Evolutionary conservation across 2,113 vertebrate genomes (phyloP).

Genomic region (Microcebus murinus): DNA sequence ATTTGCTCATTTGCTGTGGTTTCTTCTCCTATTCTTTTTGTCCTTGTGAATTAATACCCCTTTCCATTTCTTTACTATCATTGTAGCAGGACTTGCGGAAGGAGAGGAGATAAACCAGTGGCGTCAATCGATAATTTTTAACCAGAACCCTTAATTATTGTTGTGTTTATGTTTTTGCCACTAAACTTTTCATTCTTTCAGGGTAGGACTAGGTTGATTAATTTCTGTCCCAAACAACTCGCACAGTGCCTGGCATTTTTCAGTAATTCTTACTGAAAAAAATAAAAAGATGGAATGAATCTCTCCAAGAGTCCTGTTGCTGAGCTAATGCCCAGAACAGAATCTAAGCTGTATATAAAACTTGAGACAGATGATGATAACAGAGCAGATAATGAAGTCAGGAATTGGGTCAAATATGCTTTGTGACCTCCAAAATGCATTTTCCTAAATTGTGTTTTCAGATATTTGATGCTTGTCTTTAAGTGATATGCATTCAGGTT

Average conservation of each 20-base stretch:
- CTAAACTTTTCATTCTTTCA: conserved; percentile 13
- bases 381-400: conserved; percentile 1
- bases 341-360: not conserved
- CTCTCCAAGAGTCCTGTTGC: conserved; percentile 2
- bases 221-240: not conserved
- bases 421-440: not conserved
- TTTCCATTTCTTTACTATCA: not conserved
- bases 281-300: not conserved
- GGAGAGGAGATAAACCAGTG: not conserved
- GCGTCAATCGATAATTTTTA: not conserved
- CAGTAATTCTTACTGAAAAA: not conserved
- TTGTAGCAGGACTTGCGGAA: not conserved
- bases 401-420: conserved; percentile 3
- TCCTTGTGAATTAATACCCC: not conserved
- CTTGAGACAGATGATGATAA: not conserved
- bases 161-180: not conserved
- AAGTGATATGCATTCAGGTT: not conserved
- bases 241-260: not conserved
- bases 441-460: conserved; percentile 45
- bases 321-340: not conserved
- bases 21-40: not conserved
- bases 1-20: not conserved
- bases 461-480: not conserved
- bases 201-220: not conserved
- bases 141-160: not conserved